These are phyloP conservation scores for Chydorus sphaericus DNA, from an alignment of 2,888 invertebrate genomes.

Conservation along the genomic window DNA sequence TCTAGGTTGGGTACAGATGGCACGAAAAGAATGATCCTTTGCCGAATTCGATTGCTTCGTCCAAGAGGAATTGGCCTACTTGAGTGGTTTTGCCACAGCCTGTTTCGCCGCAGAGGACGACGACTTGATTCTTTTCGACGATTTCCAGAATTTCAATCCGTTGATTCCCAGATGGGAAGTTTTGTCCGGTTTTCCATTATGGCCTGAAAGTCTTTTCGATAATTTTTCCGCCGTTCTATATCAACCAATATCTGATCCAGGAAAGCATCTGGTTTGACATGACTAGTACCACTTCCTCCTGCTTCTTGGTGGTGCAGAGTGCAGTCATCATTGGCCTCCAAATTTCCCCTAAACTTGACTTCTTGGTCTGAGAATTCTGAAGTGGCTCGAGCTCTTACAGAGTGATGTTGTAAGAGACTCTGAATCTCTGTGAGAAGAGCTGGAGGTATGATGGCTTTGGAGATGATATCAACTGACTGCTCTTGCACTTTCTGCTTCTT, in stretches of 20 bases:
- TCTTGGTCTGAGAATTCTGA: too few species aligned
- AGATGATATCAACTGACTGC: too few species aligned
- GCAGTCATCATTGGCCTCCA: conserved; percentile 17
- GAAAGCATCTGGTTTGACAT: conserved; percentile 24
- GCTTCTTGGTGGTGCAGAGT: background rate
- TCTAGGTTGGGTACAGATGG: conserved; percentile 78
- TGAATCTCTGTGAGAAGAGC: too few species aligned
- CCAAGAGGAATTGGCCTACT: conserved; percentile 75
- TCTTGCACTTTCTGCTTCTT: too few species aligned
- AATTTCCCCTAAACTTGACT: conserved; percentile 44
- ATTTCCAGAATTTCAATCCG: conserved; percentile 15
- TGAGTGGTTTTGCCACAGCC: conserved; percentile 94
- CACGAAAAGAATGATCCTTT: conserved; percentile 57
- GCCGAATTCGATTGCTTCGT: conserved; percentile 34
- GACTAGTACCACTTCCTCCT: background rate
- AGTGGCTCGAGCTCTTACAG: too few species aligned
- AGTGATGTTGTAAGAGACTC: too few species aligned
- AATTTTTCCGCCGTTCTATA: conserved; percentile 33
- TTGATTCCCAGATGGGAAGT: conserved; percentile 47
- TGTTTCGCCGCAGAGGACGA: conserved; percentile 20
- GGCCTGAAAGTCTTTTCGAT: conserved; percentile 31
- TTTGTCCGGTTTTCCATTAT: conserved; percentile 44
- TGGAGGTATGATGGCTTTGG: too few species aligned
- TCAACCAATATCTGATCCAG: conserved; percentile 32
- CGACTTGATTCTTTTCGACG: conserved; percentile 15